Evolutionary conservation across 2,113 vertebrate genomes (phyloP), one percentile per base, ranked within the genome.

Genomic region (Cynopterus brachyotis): DNA sequence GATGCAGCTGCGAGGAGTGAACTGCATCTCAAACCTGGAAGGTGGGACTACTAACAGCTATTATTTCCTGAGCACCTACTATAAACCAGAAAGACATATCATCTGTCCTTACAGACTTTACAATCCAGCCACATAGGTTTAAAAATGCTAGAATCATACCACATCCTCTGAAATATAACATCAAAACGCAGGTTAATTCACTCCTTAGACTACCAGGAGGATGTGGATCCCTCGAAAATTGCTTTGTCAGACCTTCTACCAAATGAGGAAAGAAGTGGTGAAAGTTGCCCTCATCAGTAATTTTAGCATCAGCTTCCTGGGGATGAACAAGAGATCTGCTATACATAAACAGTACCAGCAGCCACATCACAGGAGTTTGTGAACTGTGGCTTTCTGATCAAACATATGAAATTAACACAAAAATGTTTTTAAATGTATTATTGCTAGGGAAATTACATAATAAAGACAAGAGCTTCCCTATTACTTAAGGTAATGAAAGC

Each of bases 341-440:
- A 67, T 70, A 83, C 87, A 95, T 69, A 57, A 82, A 81, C 37
- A 22, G 40, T 28, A 53, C 79, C 96, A 83, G 73, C 86, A n/a
- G 86, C 94, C 94, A 96, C 4, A 96, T 96, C 92, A 94, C 85
- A 90, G 85, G 47, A 26, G 2, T 30, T 70, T 91, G 40, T 42
- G n/a, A 40, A 95, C 96, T 92, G 66, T 16, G 96, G 59, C 96
- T 97, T 20, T 96, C 85, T 97, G 96, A 96, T 98, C 96, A 91
- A 97, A 95, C 90, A 11, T 10, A 85, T 5, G 83, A 98, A 97
- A 95, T 97, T 97, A 97, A 98, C 97, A 97, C 94, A 93, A 96
- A 97, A 91, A 82, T 96, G 55, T 75, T 95, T 72, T 73, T 50
- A 81, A 92, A 93, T 22, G 22, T 50, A 97, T 94, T 92, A 86